Evolutionary conservation across 2,888 invertebrate genomes (phyloP).

Genomic region (Pimpla rufipes): DNA sequence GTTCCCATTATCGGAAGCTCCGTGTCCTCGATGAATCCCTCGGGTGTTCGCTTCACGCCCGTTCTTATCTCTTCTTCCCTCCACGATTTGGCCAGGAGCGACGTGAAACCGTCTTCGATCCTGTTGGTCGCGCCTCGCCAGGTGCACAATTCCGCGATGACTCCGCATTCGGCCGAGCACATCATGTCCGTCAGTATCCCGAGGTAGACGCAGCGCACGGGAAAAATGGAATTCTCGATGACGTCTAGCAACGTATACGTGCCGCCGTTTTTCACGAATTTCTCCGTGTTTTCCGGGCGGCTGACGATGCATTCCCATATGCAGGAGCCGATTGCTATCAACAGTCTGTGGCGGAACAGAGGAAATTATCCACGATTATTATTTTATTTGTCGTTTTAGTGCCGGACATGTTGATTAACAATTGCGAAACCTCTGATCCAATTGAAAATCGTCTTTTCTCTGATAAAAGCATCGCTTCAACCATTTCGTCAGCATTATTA

Average conservation of each 20-base stretch:
- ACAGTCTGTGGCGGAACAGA: conserved; percentile 74
- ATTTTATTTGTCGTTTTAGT: background rate
- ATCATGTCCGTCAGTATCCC: conserved; percentile 85
- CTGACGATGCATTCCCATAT: conserved; percentile 84
- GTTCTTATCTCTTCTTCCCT: conserved; percentile 83
- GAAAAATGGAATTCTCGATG: conserved; percentile 80
- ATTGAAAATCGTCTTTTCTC: conserved; percentile 77
- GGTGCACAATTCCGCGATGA: conserved; percentile 82
- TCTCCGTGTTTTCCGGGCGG: conserved; percentile 74
- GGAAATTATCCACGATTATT: background rate
- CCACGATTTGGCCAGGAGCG: conserved; percentile 84
- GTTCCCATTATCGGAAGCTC: conserved; percentile 84
- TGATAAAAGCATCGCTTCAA: conserved; percentile 73
- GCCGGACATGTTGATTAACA: too few relatives aligned
- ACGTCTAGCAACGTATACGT: conserved; percentile 84
- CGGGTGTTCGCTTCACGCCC: conserved; percentile 77
- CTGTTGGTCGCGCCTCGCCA: conserved; percentile 83
- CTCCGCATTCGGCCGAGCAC: conserved; percentile 80
- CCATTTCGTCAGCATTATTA: conserved; percentile 71
- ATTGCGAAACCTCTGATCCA: conserved; percentile 77
- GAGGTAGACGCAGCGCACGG: conserved; percentile 83
- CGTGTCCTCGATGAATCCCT: conserved; percentile 82
- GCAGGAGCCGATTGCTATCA: conserved; percentile 84
- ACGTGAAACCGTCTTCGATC: conserved; percentile 79
- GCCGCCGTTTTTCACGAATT: conserved; percentile 83